A percentile compares a stretch with the other conserved stretches of the same genome.
These are phyloP conservation scores for Drosophila paulistorum DNA, from an alignment of 1,140 invertebrate genomes.

Conservation along the genomic window DNA sequence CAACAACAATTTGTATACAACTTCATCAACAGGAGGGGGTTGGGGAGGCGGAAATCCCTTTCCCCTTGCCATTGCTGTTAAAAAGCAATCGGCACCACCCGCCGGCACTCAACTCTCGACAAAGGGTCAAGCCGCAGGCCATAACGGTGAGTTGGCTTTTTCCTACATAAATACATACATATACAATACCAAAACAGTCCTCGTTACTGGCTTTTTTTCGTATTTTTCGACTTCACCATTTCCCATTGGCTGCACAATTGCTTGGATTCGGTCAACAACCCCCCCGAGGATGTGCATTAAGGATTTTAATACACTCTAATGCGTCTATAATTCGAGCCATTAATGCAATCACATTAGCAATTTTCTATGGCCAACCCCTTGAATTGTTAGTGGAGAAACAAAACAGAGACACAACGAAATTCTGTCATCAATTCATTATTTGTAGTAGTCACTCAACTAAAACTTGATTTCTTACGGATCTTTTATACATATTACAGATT, in stretches of 20 bases:
- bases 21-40: slow-evolving; percentile 45
- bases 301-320: slow-evolving; percentile 82
- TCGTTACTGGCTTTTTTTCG: neutral
- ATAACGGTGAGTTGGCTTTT: slow-evolving; percentile 53
- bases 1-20: slow-evolving; percentile 69
- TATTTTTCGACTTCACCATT: slow-evolving; percentile 15
- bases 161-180: too few species aligned
- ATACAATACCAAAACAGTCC: neutral
- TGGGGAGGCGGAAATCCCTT: neutral
- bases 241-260: slow-evolving; percentile 16
- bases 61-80: neutral
- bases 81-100: slow-evolving; percentile 11
- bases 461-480: too few species aligned
- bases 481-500: too few species aligned
- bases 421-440: neutral
- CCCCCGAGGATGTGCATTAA: slow-evolving; percentile 24
- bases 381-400: neutral
- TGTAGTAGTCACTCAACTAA: neutral
- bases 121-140: slow-evolving; percentile 48
- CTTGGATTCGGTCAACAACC: slow-evolving; percentile 23
- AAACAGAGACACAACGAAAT: neutral
- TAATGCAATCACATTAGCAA: slow-evolving; percentile 81
- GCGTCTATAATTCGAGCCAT: slow-evolving; percentile 82
- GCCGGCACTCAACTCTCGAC: slow-evolving; percentile 3
- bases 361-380: slow-evolving; percentile 69